Base-by-base conservation (phyloP, 2,888 invertebrate genomes). In the Amiota minor region DNA sequence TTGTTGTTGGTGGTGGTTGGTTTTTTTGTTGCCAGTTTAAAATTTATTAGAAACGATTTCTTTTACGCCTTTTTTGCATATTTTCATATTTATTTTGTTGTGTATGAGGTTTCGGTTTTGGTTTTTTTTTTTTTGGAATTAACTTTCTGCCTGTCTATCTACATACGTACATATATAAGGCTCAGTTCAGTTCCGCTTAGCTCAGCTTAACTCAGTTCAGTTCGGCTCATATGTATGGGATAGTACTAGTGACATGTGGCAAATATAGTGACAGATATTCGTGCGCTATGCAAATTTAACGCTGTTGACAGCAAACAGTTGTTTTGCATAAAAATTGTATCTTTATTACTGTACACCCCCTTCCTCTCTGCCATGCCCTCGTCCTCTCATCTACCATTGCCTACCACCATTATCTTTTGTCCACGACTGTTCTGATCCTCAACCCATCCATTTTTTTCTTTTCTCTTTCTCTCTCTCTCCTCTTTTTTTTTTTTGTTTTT, bases 251-350 rank as follows among this genome's bases (percentile, higher is more conserved):
- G n/a, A n/a, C n/a, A 35, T 35, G 35, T 35, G 35, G 35, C 6
- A 35, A 2, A 35, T 35, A 35, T 35, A 35, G 35, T 35, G 35
- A 35, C 35, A 35, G 35, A 35, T n/a, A 53, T 12, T 56, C 18
- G 56, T 18, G 56, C 9, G 56, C 56, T 45, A 45, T 35, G 45
- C 62, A n/a, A 64, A 64, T 35, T 35, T 14, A 81, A 81, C 82
- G 83, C 74, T 75, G 82, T 76, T 84, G 82, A 83, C 85, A 83
- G 83, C 83, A 83, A 84, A 83, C 85, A 84, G 83, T 83, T 83
- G 85, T 84, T 83, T 83, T 83, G 85, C 83, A 83, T 83, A 85
- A 84, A 83, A 85, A 83, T 80, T 65, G 65, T 47, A 47, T 16
- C 65, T 18, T 62, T 62, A 62, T 62, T 62, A 47, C 65, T 16